Evolutionary conservation across 2,113 vertebrate species (phyloP).

Genomic region (Upupa epops): DNA sequence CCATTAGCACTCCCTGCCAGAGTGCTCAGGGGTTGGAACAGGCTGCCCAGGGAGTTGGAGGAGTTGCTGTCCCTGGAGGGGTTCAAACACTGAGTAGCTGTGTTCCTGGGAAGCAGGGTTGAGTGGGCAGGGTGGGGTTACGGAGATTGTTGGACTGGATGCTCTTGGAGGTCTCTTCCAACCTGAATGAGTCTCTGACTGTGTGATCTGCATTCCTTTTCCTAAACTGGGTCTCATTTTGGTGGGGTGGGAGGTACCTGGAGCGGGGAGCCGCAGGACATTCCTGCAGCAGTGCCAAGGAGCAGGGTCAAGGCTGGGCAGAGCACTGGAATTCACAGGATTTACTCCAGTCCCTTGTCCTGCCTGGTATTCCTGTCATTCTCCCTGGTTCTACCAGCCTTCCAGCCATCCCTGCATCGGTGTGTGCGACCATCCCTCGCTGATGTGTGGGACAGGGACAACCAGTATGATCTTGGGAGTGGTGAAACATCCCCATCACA

Average conservation of each 20-base stretch:
- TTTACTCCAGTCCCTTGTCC: not conserved
- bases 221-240: not conserved
- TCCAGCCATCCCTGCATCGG: too few relatives aligned
- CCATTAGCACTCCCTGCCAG: too few relatives aligned
- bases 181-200: too few relatives aligned
- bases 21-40: too few relatives aligned
- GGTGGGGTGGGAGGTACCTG: not conserved
- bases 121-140: too few relatives aligned
- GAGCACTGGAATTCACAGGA: not conserved
- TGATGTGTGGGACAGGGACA: not conserved
- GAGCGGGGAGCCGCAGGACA: not conserved
- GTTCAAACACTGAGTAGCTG: too few relatives aligned
- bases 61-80: too few relatives aligned
- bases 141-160: too few relatives aligned
- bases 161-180: too few relatives aligned
- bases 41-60: too few relatives aligned
- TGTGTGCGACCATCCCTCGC: not conserved
- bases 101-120: too few relatives aligned
- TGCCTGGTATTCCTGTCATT: rapidly evolving
- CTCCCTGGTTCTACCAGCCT: not conserved
- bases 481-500: rapidly evolving
- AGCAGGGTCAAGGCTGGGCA: not conserved
- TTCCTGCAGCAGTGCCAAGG: not conserved
- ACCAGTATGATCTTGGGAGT: not conserved
- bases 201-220: too few relatives aligned